Conservation (phyloP, 2,113 vertebrate genomes). For the Petrocephalus microphthalmus region DNA sequence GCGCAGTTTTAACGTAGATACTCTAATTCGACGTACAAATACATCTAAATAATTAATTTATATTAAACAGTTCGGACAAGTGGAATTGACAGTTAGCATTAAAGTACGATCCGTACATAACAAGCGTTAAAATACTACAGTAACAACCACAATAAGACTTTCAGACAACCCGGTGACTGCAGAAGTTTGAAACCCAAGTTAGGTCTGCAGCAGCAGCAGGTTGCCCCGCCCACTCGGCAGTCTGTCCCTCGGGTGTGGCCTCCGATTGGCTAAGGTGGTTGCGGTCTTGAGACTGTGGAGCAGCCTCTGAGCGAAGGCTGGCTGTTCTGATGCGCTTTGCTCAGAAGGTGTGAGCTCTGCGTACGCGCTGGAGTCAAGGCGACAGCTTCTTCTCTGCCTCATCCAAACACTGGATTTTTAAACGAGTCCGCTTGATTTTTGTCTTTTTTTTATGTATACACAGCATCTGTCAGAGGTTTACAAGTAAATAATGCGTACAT, state of each 20-base stretch:
- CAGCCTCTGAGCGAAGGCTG: slow-evolving; percentile 48
- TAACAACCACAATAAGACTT: slow-evolving; percentile 33
- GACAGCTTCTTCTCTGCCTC: background rate
- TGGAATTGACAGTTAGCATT: background rate
- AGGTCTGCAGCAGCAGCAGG: slow-evolving; percentile 33
- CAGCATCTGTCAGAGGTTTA: background rate
- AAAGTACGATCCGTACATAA: background rate
- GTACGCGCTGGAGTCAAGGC: background rate
- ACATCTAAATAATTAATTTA: background rate
- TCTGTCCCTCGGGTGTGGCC: slow-evolving; percentile 56
- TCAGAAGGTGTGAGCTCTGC: background rate
- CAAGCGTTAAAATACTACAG: background rate
- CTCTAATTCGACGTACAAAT: background rate
- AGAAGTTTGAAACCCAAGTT: background rate
- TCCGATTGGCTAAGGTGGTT: slow-evolving; percentile 52
- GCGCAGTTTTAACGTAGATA: background rate
- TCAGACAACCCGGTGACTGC: slow-evolving; percentile 10
- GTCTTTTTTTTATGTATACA: background rate
- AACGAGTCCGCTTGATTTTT: background rate
- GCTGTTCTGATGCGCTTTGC: slow-evolving; percentile 35
- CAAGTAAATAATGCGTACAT: slow-evolving; percentile 1
- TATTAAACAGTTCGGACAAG: background rate
- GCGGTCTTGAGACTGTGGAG: slow-evolving; percentile 65
- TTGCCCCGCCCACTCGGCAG: slow-evolving; percentile 56
- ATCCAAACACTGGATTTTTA: background rate